These are phyloP conservation scores for Gallinago nigripennis DNA, from an alignment of 2,797 vertebrate genomes.

Conservation along the genomic window DNA sequence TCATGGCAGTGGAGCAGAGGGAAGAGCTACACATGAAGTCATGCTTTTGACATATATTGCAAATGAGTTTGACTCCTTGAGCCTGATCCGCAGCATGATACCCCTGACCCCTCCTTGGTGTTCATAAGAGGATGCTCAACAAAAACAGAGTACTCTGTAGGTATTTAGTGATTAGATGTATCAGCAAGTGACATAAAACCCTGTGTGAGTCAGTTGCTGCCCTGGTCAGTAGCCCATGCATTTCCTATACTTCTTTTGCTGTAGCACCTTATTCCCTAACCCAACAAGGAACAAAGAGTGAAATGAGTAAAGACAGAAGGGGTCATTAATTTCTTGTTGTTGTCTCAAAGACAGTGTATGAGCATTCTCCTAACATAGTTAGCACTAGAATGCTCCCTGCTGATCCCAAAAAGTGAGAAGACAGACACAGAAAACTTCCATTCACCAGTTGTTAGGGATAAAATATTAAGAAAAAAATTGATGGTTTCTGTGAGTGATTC, in stretches of 20 bases:
- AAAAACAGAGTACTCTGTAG: neutral
- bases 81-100: neutral
- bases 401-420: neutral
- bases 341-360: neutral
- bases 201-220: rapidly evolving
- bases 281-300: neutral
- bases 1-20: neutral
- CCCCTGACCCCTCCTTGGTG: neutral
- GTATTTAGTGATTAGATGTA: neutral
- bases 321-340: neutral
- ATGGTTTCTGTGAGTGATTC: neutral
- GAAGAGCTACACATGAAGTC: neutral
- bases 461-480: neutral
- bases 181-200: neutral
- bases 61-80: neutral
- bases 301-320: neutral
- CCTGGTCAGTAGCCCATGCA: neutral
- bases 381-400: neutral
- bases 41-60: neutral
- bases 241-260: neutral
- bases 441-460: neutral
- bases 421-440: neutral
- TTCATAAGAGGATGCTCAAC: neutral
- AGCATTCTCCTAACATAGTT: neutral
- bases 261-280: neutral